phyloP scores from a whole-genome alignment of 2,113 vertebrate species.

The Caracal caracal region DNA sequence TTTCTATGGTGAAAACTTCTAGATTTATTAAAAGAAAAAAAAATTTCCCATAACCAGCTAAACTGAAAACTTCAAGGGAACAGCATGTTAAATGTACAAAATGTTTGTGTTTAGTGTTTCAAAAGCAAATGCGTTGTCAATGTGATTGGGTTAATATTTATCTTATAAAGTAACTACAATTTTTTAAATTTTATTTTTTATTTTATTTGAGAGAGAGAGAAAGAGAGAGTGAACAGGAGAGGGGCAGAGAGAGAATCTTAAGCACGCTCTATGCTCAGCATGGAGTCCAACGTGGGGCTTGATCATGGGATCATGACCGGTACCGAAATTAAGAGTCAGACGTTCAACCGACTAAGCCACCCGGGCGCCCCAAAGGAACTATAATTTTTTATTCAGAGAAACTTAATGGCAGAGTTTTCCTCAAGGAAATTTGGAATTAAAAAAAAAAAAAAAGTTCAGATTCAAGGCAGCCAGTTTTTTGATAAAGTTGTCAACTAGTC shows the following conservation, averaged over 20 bases:
- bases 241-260: no score
- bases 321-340: no score
- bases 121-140: neutral
- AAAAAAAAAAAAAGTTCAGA: neutral
- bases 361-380: no score
- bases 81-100: neutral
- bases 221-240: no score
- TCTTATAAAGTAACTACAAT: constrained; percentile 26
- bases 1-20: constrained; percentile 18
- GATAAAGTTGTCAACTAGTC: neutral
- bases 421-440: neutral
- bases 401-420: neutral
- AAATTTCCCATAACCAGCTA: neutral
- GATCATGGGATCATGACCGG: no score
- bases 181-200: no score
- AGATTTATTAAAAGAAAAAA: neutral
- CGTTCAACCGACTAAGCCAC: no score
- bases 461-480: neutral
- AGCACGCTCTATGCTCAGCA: no score
- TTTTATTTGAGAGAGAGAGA: no score
- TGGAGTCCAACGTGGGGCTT: no score
- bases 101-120: neutral
- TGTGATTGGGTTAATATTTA: constrained; percentile 19
- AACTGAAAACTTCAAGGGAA: neutral
- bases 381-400: constrained; percentile 51